Percentiles rank a stretch among this genome's conserved stretches.
Evolutionary conservation across 2,113 vertebrate genomes (phyloP).

Genomic region (Apistogramma diplotaenia): DNA sequence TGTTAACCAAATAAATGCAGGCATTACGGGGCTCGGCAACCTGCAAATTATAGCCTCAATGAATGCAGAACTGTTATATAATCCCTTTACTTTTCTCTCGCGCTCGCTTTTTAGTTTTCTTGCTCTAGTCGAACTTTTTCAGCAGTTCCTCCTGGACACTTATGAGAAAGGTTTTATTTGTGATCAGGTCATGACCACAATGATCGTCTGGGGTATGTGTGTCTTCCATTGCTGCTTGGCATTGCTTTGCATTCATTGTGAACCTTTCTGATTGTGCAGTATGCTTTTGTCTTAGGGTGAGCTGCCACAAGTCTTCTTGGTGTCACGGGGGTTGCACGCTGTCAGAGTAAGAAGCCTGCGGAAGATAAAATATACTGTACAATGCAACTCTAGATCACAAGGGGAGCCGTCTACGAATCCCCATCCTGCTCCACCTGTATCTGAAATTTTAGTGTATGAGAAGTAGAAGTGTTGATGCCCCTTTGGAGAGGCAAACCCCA

Average conservation of each 20-base stretch:
- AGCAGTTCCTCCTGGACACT: not conserved
- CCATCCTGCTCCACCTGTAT: not conserved
- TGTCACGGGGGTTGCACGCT: not conserved
- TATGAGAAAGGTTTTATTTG: slow-evolving; percentile 2
- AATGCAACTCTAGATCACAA: not conserved
- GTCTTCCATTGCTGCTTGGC: not conserved
- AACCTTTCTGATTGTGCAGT: not conserved
- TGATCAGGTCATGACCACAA: not conserved
- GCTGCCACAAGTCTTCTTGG: not conserved
- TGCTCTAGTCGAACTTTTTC: not conserved
- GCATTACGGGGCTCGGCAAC: not conserved
- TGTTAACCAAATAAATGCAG: slow-evolving; percentile 10
- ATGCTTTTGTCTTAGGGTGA: slow-evolving; percentile 3
- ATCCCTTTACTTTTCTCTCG: not conserved
- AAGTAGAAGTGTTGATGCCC: not conserved
- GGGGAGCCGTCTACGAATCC: not conserved
- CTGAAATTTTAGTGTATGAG: not conserved
- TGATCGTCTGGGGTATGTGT: not conserved
- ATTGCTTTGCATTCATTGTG: not conserved
- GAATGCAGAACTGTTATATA: not conserved
- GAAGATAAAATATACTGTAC: not conserved
- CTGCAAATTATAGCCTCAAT: not conserved
- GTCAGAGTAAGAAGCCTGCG: not conserved
- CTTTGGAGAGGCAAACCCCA: not conserved
- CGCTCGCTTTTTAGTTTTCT: not conserved